These are phyloP conservation scores for Brienomyrus brachyistius DNA, from an alignment of 2,113 vertebrate genomes.

Conservation along the genomic window DNA sequence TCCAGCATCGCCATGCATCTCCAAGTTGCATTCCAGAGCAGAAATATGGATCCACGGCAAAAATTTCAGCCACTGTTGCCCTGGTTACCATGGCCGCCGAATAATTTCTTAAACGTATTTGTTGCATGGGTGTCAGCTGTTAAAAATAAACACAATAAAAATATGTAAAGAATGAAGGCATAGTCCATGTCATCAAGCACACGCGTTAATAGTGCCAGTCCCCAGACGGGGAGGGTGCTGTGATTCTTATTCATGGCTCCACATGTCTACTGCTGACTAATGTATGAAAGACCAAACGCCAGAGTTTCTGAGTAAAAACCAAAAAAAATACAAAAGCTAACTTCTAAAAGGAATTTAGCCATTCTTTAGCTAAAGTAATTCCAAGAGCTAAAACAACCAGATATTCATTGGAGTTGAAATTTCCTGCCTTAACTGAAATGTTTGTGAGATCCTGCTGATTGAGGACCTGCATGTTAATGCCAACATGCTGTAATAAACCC, in stretches of 20 bases:
- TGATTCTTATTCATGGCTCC: neutral
- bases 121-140: neutral
- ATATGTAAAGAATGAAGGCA: neutral
- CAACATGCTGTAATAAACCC: neutral
- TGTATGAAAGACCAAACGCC: neutral
- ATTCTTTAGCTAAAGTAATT: neutral
- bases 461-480: neutral
- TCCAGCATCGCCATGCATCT: neutral
- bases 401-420: neutral
- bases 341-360: neutral
- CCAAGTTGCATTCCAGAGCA: neutral
- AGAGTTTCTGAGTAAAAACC: neutral
- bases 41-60: neutral
- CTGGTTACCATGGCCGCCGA: conserved; percentile 1
- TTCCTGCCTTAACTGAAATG: neutral
- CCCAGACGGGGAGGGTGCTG: neutral
- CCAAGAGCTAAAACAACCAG: neutral
- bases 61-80: neutral
- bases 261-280: neutral
- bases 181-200: neutral
- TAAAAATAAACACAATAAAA: neutral
- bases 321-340: neutral
- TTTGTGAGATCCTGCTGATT: neutral
- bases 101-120: neutral
- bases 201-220: neutral